Evolutionary conservation across 2,888 invertebrate species (phyloP).

Genomic region (Agonopterix alstromeriana): DNA sequence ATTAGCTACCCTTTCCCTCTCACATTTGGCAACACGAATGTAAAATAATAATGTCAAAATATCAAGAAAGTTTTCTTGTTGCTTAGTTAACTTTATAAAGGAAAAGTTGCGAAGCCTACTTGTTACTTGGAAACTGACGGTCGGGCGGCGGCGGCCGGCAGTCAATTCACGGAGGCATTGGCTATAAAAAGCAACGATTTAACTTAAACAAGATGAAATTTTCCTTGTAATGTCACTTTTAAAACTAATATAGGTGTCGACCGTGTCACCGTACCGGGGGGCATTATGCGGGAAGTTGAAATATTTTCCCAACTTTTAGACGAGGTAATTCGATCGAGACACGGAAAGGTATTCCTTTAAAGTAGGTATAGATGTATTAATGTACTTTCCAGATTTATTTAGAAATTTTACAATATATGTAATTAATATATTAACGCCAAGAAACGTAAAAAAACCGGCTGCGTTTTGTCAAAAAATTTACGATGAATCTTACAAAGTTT

Average conservation of each 20-base stretch:
- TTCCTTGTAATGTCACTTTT: constrained; percentile 45
- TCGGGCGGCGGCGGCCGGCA: constrained; percentile 1
- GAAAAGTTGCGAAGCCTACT: not conserved
- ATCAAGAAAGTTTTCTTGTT: not conserved
- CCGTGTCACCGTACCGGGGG: not conserved
- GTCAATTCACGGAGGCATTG: constrained; percentile 28
- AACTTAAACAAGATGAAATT: constrained; percentile 49
- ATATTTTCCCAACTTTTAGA: constrained; percentile 29
- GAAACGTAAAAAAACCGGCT: no score
- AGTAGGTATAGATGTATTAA: no score
- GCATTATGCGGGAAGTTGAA: constrained; percentile 8
- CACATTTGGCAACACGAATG: no score
- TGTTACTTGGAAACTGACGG: not conserved
- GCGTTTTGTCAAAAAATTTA: no score
- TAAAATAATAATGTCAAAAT: not conserved
- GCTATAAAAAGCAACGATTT: constrained; percentile 46
- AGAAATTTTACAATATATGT: no score
- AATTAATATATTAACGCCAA: no score
- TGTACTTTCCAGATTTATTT: no score
- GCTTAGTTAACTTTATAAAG: constrained; percentile 4
- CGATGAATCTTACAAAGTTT: no score
- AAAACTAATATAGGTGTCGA: constrained; percentile 29
- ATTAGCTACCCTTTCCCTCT: no score
- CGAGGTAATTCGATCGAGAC: constrained; percentile 13
- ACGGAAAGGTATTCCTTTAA: no score